phyloP scores from a whole-genome alignment of 2,113 vertebrate species.

The human (Homo sapiens) region GRCh38 chr6:31625501-31626000 shows the following conservation, averaged over 20 bases:
- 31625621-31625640: neutral
- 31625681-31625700: neutral
- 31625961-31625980: neutral
- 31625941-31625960: neutral
- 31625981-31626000: neutral
- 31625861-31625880: constrained; percentile 90
- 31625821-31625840: constrained; percentile 93
- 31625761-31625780: constrained; percentile 55
- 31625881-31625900: constrained; percentile 8
- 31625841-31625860: constrained; percentile 91
- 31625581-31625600: constrained; percentile 92
- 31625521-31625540: constrained; percentile 83
- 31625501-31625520: constrained; percentile 85
- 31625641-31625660: neutral
- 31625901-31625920: neutral
- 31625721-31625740: neutral
- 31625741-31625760: neutral
- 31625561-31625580: constrained; percentile 92
- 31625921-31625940: neutral
- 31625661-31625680: neutral
- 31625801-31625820: constrained; percentile 94
- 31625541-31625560: constrained; percentile 87
- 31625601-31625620: constrained; percentile 93
- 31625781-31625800: constrained; percentile 90
- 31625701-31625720: neutral